Percentiles rank a stretch among this genome's conserved stretches.
phyloP scores from a whole-genome alignment of 2,888 invertebrate genomes.

The Leptinotarsa juncta region DNA sequence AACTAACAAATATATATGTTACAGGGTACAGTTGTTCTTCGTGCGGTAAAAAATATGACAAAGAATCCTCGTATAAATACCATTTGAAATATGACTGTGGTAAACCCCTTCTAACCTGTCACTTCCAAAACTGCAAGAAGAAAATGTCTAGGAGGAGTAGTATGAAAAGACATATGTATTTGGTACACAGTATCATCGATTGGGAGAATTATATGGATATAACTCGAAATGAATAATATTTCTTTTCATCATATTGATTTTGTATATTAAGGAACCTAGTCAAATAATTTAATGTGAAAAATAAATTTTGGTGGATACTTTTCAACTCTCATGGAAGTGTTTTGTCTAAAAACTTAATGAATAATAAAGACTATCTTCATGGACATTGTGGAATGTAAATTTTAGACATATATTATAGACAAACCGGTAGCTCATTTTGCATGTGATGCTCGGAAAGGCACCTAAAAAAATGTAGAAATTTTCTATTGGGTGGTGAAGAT shows the following conservation, averaged over 20 bases:
- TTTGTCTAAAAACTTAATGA: too few species aligned
- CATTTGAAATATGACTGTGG: constrained; percentile 35
- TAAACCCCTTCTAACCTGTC: constrained; percentile 25
- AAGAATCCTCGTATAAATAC: constrained; percentile 25
- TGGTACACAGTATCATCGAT: constrained; percentile 26
- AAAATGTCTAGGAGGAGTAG: constrained; percentile 30
- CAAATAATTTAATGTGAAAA: background rate
- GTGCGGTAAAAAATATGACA: constrained; percentile 28
- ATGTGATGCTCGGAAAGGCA: too few species aligned
- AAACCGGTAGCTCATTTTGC: too few species aligned
- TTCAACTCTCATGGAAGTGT: background rate
- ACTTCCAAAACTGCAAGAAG: constrained; percentile 26
- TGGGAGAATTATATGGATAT: constrained; percentile 32
- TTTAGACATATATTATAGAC: too few species aligned
- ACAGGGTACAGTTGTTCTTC: constrained; percentile 23
- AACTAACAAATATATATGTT: background rate
- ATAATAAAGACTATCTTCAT: too few species aligned
- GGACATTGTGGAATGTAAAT: too few species aligned
- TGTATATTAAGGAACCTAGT: background rate
- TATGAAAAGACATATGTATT: constrained; percentile 37
- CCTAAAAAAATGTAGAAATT: too few species aligned
- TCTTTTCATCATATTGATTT: background rate
- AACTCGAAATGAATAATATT: background rate
- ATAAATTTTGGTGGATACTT: background rate
- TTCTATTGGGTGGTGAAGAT: too few species aligned